phyloP scores from a whole-genome alignment of 2,113 vertebrate species.

The Mormoops blainvillei region DNA sequence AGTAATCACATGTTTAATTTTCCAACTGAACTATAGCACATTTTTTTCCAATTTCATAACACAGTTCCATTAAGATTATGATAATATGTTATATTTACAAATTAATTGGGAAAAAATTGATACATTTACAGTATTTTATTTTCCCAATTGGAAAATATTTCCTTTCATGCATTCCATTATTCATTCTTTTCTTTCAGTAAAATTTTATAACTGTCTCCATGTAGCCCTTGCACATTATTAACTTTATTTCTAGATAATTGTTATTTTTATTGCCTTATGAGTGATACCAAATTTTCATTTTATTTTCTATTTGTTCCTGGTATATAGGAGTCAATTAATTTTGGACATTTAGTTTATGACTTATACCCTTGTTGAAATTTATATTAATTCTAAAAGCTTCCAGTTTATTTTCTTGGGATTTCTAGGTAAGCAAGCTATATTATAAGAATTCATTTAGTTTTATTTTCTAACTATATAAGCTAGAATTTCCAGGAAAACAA shows the following conservation, averaged over 20 bases:
- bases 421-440: background rate
- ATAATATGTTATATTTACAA: background rate
- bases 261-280: conserved; percentile 26
- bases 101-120: background rate
- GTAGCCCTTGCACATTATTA: background rate
- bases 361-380: conserved; percentile 19
- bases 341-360: background rate
- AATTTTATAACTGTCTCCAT: background rate
- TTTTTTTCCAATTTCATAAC: background rate
- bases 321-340: conserved; percentile 7
- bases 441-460: background rate
- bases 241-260: conserved; percentile 33
- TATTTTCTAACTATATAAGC: background rate
- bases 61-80: background rate
- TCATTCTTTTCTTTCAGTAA: background rate
- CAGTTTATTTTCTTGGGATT: background rate
- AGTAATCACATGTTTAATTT: background rate
- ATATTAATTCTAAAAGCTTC: conserved; percentile 20
- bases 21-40: background rate
- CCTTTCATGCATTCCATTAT: background rate
- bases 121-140: background rate
- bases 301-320: background rate
- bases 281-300: background rate
- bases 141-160: background rate
- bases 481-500: background rate